Percentiles rank a stretch among this genome's conserved stretches.
Evolutionary conservation across 1,140 invertebrate species (phyloP).

Genomic region (Leptinotarsa lineolata): DNA sequence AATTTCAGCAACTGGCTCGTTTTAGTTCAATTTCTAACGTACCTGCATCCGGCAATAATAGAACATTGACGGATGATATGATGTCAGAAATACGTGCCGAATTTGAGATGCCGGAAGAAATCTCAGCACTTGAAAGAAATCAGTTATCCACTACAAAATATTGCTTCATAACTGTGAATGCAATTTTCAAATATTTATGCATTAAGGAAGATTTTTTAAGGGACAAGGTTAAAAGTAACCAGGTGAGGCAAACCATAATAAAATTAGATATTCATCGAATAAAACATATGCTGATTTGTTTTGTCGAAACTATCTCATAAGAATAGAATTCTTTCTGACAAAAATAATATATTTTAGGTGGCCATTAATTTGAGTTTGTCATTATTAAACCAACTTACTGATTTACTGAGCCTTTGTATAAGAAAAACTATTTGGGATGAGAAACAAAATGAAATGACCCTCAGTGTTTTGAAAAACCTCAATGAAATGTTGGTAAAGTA

Average conservation of each 20-base stretch:
- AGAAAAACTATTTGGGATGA: conserved; percentile 40
- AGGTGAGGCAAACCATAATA: conserved; percentile 28
- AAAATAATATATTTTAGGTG: conserved; percentile 43
- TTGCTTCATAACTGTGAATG: conserved; percentile 59
- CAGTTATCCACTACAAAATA: conserved; percentile 60
- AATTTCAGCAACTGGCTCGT: neutral
- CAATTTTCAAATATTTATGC: conserved; percentile 53
- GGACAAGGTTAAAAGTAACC: conserved; percentile 38
- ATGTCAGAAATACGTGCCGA: neutral
- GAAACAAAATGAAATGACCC: conserved; percentile 17
- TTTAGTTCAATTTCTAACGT: neutral
- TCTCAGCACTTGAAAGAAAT: conserved; percentile 51
- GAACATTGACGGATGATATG: conserved; percentile 4
- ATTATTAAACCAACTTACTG: conserved; percentile 45
- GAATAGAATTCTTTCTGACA: neutral
- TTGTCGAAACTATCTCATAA: too few species aligned
- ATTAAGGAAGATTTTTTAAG: conserved; percentile 39
- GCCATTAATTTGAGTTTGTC: conserved; percentile 48
- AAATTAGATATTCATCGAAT: neutral
- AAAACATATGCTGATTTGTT: neutral
- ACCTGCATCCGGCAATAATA: neutral
- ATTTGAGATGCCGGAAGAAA: conserved; percentile 19
- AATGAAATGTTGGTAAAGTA: conserved; percentile 47
- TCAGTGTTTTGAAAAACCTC: conserved; percentile 43
- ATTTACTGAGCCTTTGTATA: conserved; percentile 43